Conservation (phyloP, 2,113 vertebrate genomes). For the Heterochromis multidens region DNA sequence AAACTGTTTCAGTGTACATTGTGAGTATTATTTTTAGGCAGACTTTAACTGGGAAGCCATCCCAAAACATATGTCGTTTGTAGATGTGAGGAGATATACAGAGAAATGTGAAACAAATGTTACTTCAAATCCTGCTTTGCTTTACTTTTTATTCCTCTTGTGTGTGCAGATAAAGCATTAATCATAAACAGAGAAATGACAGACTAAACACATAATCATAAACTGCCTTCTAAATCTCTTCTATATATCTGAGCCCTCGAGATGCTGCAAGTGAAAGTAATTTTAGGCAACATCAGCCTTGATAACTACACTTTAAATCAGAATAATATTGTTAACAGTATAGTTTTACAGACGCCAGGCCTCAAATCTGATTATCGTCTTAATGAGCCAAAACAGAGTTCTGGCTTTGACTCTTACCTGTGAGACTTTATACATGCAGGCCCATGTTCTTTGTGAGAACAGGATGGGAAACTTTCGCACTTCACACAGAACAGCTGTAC, state of each 20-base stretch:
- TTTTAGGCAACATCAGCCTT: not conserved
- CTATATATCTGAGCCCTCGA: not conserved
- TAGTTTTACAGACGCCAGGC: not conserved
- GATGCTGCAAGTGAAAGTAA: not conserved
- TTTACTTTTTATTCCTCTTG: not conserved
- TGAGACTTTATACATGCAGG: slow-evolving; percentile 1
- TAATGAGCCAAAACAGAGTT: slow-evolving; percentile 27
- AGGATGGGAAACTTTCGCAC: slow-evolving; percentile 41
- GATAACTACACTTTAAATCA: slow-evolving; percentile 10
- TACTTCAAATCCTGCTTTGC: not conserved
- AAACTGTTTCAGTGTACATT: not conserved
- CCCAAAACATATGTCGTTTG: not conserved
- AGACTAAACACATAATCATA: not conserved
- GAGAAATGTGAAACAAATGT: not conserved
- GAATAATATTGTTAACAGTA: not conserved
- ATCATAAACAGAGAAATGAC: not conserved
- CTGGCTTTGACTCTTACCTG: slow-evolving; percentile 43
- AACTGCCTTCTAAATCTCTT: not conserved
- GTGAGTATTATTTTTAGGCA: not conserved
- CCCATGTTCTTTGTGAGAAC: slow-evolving; percentile 19
- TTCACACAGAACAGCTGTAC: slow-evolving; percentile 53
- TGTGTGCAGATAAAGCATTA: not conserved
- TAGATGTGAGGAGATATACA: not conserved
- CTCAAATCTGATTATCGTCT: slow-evolving; percentile 19
- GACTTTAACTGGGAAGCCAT: not conserved